These are phyloP conservation scores for Oithona nana DNA, from an alignment of 2,888 invertebrate genomes.

Conservation along the genomic window DNA sequence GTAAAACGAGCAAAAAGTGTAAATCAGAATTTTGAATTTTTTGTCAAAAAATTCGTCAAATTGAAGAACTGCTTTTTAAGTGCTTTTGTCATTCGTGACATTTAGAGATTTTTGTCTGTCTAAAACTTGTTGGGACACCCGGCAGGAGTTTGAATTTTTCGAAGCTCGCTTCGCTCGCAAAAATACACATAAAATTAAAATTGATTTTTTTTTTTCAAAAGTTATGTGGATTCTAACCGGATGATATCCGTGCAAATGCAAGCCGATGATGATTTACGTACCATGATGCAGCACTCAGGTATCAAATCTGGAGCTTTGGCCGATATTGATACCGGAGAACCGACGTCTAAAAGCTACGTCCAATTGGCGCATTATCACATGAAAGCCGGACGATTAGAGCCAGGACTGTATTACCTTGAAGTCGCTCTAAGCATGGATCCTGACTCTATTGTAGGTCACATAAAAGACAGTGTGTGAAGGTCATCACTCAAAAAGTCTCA, in stretches of 20 bases:
- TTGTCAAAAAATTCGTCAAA: too few relatives aligned
- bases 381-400: background rate
- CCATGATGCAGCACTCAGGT: constrained; percentile 5
- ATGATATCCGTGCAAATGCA: background rate
- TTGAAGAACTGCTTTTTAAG: too few relatives aligned
- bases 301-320: background rate
- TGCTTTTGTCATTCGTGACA: too few relatives aligned
- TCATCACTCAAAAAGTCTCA: background rate
- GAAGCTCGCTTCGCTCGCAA: too few relatives aligned
- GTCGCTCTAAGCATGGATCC: background rate
- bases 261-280: background rate
- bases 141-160: too few relatives aligned
- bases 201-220: too few relatives aligned
- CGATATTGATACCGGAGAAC: background rate
- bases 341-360: background rate
- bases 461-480: too few relatives aligned
- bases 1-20: too few relatives aligned
- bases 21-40: too few relatives aligned
- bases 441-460: background rate
- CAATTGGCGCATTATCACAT: background rate
- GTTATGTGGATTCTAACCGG: constrained; percentile 16
- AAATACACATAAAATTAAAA: too few relatives aligned
- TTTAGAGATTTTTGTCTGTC: too few relatives aligned
- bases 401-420: background rate
- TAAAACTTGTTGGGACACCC: too few relatives aligned